Evolutionary conservation across 2,888 invertebrate genomes (phyloP).

Genomic region (Nephrotoma appendiculata): DNA sequence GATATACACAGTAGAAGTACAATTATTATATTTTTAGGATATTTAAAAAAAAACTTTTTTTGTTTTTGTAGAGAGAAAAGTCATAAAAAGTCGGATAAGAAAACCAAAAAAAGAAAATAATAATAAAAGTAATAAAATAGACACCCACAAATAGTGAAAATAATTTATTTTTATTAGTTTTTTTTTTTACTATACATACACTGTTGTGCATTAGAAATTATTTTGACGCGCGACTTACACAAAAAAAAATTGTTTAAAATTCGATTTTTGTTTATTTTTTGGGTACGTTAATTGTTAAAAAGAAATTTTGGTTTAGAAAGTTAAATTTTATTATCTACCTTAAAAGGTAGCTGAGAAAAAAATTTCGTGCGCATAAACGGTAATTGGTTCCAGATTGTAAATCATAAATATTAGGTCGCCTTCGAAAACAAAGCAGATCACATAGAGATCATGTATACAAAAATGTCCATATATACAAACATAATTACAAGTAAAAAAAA

Average conservation of each 20-base stretch:
- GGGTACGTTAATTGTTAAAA: not conserved
- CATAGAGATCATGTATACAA: not conserved
- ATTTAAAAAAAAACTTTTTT: not conserved
- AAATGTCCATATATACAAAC: not conserved
- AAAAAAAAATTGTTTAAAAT: not conserved
- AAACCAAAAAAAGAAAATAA: not conserved
- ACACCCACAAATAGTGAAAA: not conserved
- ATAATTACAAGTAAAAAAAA: not conserved
- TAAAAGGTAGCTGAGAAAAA: not conserved
- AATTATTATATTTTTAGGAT: not conserved
- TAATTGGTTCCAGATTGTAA: not conserved
- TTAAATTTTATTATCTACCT: not conserved
- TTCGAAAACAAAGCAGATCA: not conserved
- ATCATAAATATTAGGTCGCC: not conserved
- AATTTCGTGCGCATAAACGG: not conserved
- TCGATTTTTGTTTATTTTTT: not conserved
- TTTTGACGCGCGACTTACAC: not conserved
- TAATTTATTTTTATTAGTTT: not conserved
- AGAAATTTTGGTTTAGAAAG: not conserved
- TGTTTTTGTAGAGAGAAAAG: not conserved
- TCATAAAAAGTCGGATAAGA: not conserved
- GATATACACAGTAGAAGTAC: not conserved
- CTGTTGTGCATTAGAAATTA: not conserved
- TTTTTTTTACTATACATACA: not conserved
- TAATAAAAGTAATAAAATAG: not conserved